Evolutionary conservation across 2,888 invertebrate species (phyloP), one percentile per base, ranked within the genome.

Genomic region (Synergus umbraculus): DNA sequence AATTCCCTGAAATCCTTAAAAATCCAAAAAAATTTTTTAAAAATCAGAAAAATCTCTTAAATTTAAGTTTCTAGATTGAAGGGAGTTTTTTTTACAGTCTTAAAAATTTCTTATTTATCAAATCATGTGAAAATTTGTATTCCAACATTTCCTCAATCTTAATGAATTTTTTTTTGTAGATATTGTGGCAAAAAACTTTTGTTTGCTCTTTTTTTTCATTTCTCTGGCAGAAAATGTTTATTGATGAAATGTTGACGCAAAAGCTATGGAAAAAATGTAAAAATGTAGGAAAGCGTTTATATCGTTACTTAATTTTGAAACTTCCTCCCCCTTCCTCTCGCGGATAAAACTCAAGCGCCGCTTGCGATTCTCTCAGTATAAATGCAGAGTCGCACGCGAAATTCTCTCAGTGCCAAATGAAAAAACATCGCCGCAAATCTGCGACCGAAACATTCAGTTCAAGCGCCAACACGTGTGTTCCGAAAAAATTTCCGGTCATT

Each of bases 381-480:
- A 87, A 87, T 87, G 85, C 84, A 82, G 83, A 84, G 80, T 81
- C 84, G 79, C 82, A 73, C 78, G 79, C 87, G 83, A 87, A 87
- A 87, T 87, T 87, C 83, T 87, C 84, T 87, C 86, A 87, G 86
- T 87, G 79, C 10, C 81, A 82, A 81, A 81, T 79, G 87, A 76
- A 84, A 87, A 87, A 86, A 87, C 84, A 76, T 69, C 73, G 67
- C 80, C 79, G 22, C 83, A 78, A 79, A 83, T 54, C 77, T 66
- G 43, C 73, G n/a, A n/a, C 37, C 54, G 41, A 15, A 54, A 22
- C 65, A 49, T 44, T 67, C 64, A 46, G 63, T 46, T n/a, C n/a
- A 12, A 43, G 29, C 15, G 63, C 41, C 41, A 49, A 66, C 76
- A 13, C 43, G 65, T 65, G 58, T 22, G 63, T 63, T 13, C 29